Base-by-base conservation (phyloP, 1,140 invertebrate species). In the Cotesia chilonis region DNA sequence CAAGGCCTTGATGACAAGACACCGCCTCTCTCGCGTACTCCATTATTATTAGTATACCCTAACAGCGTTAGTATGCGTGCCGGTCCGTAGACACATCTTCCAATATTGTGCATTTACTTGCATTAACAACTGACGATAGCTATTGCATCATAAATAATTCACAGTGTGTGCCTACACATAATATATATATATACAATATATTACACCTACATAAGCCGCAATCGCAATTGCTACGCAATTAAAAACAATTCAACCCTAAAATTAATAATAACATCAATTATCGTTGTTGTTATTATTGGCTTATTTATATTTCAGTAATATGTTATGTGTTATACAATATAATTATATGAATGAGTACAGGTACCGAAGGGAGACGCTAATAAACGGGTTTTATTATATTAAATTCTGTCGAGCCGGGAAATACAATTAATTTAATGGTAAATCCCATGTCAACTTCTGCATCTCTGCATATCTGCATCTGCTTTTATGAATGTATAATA, bases 51-150 rank as follows among this genome's bases (percentile, higher is more conserved):
- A 47, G 41, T 55, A 52, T 65, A 14, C 55, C 65, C 60, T 80
- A 79, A 80, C 73, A 71, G 60, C 73, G 70, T 80, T 78, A 80
- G 71, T 75, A 70, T 72, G 37, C 66, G 67, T 66, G 65, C 66
- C 68, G 74, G 76, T 77, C 74, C 70, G 37, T 71, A 63, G 72
- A 70, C 36, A 64, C 57, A 35, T 74, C 67, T 36, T 51, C 20
- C 28, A 67, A 55, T 61, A 70, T 54, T 36, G 64, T 52, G 55
- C 52, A 55, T 63, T 71, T 51, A 68, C 63, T 74, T 71, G 66
- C 69, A 68, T 70, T 71, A 67, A n/a, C 60, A n/a, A 63, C 60
- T 35, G 5, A 2, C 28, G 38, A 37, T 63, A 20, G 10, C 7
- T 63, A 63, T 37, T 63, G 60, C 36, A 63, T 63, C 60, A 47